Conservation (phyloP, 2,888 invertebrate species). For the Eilema griseolum region DNA sequence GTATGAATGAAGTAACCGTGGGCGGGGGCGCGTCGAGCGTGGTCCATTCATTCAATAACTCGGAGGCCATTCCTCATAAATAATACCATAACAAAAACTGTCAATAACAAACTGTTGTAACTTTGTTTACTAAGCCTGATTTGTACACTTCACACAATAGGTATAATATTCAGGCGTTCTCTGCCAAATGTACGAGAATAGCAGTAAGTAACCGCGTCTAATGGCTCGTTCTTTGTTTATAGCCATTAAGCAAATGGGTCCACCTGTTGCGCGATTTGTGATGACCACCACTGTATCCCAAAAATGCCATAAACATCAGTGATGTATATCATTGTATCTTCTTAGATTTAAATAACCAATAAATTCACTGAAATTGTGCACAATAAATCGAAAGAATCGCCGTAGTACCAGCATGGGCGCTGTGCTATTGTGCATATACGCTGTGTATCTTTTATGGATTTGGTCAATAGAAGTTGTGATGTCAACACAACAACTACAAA, state of each 20-base stretch:
- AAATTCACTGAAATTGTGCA: too few species aligned
- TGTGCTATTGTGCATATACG: neutral
- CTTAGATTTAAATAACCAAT: too few species aligned
- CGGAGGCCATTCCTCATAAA: slow-evolving; percentile 83
- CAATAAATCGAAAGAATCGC: too few species aligned
- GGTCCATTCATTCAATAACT: slow-evolving; percentile 83
- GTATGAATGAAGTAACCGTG: slow-evolving; percentile 83
- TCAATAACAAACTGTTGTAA: slow-evolving; percentile 67
- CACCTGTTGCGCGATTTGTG: neutral
- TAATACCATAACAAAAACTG: slow-evolving; percentile 81
- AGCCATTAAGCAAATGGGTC: neutral
- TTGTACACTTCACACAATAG: slow-evolving; percentile 21
- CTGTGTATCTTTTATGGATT: neutral
- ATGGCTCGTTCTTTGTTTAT: neutral
- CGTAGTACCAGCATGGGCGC: neutral
- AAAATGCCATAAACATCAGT: too few species aligned
- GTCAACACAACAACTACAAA: neutral
- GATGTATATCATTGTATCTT: neutral
- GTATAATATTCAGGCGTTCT: neutral
- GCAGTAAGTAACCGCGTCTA: neutral
- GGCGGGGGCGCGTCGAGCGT: slow-evolving; percentile 71
- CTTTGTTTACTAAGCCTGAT: slow-evolving; percentile 42
- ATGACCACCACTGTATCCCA: neutral
- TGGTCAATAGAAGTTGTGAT: neutral
- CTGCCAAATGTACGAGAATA: neutral